Percentiles rank a stretch among this genome's conserved stretches.
Evolutionary conservation across 2,888 invertebrate genomes (phyloP).

Genomic region (Papilio elwesi): DNA sequence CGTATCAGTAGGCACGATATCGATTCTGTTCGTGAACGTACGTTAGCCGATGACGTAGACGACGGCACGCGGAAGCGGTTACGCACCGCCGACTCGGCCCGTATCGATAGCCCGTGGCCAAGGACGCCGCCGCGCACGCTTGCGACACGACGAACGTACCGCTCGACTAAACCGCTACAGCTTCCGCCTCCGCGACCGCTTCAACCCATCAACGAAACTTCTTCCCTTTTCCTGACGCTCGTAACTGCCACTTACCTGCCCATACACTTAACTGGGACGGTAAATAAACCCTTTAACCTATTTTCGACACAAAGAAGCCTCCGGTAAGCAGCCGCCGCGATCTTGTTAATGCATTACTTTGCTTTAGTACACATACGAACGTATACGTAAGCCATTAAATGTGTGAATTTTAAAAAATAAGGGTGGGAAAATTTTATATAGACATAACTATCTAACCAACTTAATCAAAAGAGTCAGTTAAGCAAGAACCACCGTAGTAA

Average conservation of each 20-base stretch:
- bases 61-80: conserved; percentile 70
- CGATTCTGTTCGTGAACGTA: conserved; percentile 38
- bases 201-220: conserved; percentile 7
- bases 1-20: conserved; percentile 27
- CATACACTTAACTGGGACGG: conserved; percentile 22
- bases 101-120: conserved; percentile 44
- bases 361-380: conserved; percentile 11
- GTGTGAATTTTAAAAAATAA: conserved; percentile 21
- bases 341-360: conserved; percentile 15
- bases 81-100: conserved; percentile 63
- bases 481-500: neutral
- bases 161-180: conserved; percentile 36
- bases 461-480: neutral
- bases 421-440: conserved; percentile 11
- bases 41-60: conserved; percentile 54
- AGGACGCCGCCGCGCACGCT: conserved; percentile 49
- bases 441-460: neutral
- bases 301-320: conserved; percentile 30
- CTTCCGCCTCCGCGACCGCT: conserved; percentile 22
- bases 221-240: conserved; percentile 15
- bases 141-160: conserved; percentile 57
- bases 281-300: conserved; percentile 35
- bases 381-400: conserved; percentile 18
- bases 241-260: conserved; percentile 19
- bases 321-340: conserved; percentile 12